phyloP scores from a whole-genome alignment of 1,140 invertebrate species.

The Calosoma granatense region DNA sequence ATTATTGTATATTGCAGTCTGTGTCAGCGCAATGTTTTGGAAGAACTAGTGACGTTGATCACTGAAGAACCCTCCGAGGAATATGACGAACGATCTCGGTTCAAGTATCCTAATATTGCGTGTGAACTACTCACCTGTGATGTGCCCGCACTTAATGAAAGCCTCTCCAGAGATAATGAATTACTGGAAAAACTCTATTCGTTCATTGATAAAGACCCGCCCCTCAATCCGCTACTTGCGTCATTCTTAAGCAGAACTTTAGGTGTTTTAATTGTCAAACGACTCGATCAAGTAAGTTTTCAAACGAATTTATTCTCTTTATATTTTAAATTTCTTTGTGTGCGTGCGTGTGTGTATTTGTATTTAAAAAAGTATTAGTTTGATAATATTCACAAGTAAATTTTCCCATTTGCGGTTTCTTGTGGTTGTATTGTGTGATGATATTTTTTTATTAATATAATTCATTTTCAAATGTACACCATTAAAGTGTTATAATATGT shows the following conservation, averaged over 20 bases:
- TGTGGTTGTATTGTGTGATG: no score
- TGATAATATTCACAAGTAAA: no score
- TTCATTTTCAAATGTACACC: no score
- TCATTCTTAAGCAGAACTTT: constrained; percentile 95
- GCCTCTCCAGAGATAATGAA: constrained; percentile 63
- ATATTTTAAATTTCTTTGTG: not conserved
- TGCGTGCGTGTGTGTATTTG: not conserved
- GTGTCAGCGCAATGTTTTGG: constrained; percentile 68
- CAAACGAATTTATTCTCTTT: constrained; percentile 9
- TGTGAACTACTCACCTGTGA: constrained; percentile 90
- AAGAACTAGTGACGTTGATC: constrained; percentile 76
- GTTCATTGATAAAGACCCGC: constrained; percentile 77
- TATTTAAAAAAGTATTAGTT: not conserved
- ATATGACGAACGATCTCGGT: constrained; percentile 65
- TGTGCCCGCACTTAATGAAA: constrained; percentile 75
- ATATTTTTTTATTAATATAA: no score
- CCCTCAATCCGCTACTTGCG: constrained; percentile 86
- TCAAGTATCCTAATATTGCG: constrained; percentile 85
- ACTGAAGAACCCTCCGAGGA: constrained; percentile 73
- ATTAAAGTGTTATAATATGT: no score
- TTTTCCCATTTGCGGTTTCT: no score
- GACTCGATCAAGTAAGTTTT: constrained; percentile 56
- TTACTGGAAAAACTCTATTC: constrained; percentile 77
- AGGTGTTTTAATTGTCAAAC: constrained; percentile 72
- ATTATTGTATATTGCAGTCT: constrained; percentile 51